Evolutionary conservation across 2,113 vertebrate species (phyloP).

Genomic region (Tachycineta bicolor): DNA sequence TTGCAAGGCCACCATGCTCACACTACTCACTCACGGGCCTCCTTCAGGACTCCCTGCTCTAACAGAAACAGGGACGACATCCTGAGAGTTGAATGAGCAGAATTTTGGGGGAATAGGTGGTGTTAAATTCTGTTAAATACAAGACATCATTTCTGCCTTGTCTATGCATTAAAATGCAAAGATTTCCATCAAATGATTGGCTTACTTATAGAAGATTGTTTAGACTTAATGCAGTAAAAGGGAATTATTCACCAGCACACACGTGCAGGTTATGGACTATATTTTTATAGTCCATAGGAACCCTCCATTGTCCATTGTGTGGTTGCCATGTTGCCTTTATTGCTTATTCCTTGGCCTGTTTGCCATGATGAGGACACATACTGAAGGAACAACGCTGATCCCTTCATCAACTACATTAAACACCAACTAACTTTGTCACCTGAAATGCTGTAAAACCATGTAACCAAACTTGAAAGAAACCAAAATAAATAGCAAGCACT

Average conservation of each 20-base stretch:
- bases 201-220: neutral
- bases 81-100: neutral
- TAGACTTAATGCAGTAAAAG: neutral
- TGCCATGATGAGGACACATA: neutral
- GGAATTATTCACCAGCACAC: neutral
- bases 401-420: neutral
- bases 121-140: neutral
- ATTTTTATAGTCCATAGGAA: no score
- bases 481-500: neutral
- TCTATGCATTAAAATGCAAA: neutral
- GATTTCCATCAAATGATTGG: neutral
- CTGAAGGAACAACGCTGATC: neutral
- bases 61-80: rapidly evolving
- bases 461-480: neutral
- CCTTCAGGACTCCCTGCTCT: neutral
- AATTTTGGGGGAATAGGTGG: neutral
- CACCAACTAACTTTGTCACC: neutral
- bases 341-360: neutral
- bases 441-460: neutral
- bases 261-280: neutral
- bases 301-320: no score
- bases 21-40: neutral
- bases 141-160: neutral
- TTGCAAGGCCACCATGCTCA: neutral
- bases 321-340: neutral